Evolutionary conservation across 2,888 invertebrate genomes (phyloP).

Genomic region (Euphydryas editha): DNA sequence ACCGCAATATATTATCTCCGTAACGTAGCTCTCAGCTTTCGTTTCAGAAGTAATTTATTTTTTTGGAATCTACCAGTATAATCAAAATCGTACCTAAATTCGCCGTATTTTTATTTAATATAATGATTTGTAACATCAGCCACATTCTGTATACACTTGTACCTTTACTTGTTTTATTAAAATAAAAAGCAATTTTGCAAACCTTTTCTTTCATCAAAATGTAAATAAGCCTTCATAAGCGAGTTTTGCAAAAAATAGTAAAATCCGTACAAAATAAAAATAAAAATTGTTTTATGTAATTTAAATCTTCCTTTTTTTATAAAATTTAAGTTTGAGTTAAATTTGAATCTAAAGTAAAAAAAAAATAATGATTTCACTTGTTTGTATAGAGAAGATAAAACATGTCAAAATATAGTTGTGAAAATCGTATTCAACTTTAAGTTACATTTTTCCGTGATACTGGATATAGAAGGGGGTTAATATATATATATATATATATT

Average conservation of each 20-base stretch:
- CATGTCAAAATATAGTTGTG: too few species aligned
- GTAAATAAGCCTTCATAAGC: conserved; percentile 55
- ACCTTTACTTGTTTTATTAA: conserved; percentile 50
- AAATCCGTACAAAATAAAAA: conserved; percentile 9
- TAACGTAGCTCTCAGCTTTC: conserved; percentile 19
- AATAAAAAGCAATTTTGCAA: conserved; percentile 63
- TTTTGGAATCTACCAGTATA: conserved; percentile 16
- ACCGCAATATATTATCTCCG: conserved; percentile 28
- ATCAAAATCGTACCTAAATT: conserved; percentile 14
- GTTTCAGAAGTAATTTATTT: conserved; percentile 29
- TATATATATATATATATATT: too few species aligned
- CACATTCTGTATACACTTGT: conserved; percentile 35
- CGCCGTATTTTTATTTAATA: conserved; percentile 8
- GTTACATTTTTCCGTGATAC: too few species aligned
- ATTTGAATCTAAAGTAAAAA: too few species aligned
- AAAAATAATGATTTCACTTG: too few species aligned
- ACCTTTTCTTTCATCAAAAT: conserved; percentile 70
- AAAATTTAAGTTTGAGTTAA: too few species aligned
- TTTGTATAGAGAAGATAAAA: too few species aligned
- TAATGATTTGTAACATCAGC: conserved; percentile 6
- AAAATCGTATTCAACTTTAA: too few species aligned
- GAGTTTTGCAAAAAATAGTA: conserved; percentile 18
- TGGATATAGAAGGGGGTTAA: too few species aligned
- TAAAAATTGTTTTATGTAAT: too few species aligned
- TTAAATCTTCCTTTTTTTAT: too few species aligned